These are phyloP conservation scores for Bovichtus variegatus DNA, from an alignment of 2,797 vertebrate genomes.

Conservation along the genomic window DNA sequence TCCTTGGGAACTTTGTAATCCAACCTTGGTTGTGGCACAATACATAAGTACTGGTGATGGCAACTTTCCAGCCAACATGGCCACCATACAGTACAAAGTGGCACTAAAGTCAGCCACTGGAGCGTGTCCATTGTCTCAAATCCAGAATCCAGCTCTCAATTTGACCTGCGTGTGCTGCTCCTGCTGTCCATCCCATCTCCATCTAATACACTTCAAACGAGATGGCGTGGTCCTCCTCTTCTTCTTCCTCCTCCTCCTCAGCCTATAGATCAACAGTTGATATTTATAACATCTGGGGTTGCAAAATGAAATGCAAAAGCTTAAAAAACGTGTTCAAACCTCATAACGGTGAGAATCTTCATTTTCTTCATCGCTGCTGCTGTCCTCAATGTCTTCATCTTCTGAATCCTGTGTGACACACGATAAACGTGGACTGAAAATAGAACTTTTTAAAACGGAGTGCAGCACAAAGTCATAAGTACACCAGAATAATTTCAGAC, in stretches of 20 bases:
- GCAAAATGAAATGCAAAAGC: background rate
- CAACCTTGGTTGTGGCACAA: background rate
- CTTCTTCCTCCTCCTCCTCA: background rate
- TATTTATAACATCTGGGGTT: background rate
- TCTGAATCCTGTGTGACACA: constrained; percentile 75
- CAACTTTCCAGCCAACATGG: background rate
- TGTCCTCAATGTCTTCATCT: constrained; percentile 59
- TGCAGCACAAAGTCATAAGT: no score
- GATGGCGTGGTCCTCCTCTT: background rate
- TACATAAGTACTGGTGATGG: background rate
- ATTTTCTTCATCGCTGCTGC: constrained; percentile 58
- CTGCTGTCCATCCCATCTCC: background rate
- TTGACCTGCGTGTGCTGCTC: no score
- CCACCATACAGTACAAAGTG: background rate
- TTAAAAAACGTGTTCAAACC: constrained; percentile 32
- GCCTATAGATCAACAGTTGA: constrained; percentile 43
- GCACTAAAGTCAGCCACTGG: background rate
- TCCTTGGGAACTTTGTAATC: background rate
- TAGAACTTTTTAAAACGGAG: background rate
- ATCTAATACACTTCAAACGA: constrained; percentile 53
- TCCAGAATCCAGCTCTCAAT: constrained; percentile 22
- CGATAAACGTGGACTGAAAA: background rate
- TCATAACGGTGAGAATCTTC: background rate
- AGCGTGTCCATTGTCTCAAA: background rate
- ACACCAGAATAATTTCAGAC: no score